These are phyloP conservation scores for Zalophus californianus DNA, from an alignment of 2,797 vertebrate genomes.

Conservation along the genomic window DNA sequence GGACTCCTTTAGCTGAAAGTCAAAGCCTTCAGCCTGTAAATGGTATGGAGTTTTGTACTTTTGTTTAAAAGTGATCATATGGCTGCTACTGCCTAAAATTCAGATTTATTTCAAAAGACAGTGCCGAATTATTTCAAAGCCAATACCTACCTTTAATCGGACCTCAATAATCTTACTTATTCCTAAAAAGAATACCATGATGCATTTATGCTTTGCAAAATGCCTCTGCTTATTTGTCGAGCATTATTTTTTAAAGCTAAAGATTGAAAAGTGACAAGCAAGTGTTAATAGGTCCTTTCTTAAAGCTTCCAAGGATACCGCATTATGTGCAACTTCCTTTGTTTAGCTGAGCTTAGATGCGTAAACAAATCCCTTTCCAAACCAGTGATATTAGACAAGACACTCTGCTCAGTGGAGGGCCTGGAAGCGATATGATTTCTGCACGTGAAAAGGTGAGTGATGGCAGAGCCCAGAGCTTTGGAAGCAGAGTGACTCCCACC, in stretches of 20 bases:
- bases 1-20: conserved; percentile 54
- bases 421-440: not conserved
- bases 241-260: not conserved
- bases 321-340: not conserved
- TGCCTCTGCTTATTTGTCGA: not conserved
- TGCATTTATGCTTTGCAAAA: not conserved
- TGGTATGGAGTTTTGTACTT: conserved; percentile 67
- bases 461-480: not conserved
- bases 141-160: not conserved
- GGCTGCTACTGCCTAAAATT: not conserved
- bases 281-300: not conserved
- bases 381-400: not conserved
- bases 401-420: not conserved
- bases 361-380: not conserved
- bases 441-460: not conserved
- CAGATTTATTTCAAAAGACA: not conserved
- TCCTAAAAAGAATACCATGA: not conserved
- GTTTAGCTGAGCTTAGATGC: not conserved
- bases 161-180: not conserved
- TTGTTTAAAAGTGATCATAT: conserved; percentile 54
- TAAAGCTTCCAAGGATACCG: not conserved
- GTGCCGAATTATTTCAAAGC: not conserved
- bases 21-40: conserved; percentile 55
- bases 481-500: not conserved
- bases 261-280: not conserved